Percentiles rank a stretch among this genome's conserved stretches.
Conservation (phyloP, 1,140 invertebrate genomes). For the Venturia canescens region DNA sequence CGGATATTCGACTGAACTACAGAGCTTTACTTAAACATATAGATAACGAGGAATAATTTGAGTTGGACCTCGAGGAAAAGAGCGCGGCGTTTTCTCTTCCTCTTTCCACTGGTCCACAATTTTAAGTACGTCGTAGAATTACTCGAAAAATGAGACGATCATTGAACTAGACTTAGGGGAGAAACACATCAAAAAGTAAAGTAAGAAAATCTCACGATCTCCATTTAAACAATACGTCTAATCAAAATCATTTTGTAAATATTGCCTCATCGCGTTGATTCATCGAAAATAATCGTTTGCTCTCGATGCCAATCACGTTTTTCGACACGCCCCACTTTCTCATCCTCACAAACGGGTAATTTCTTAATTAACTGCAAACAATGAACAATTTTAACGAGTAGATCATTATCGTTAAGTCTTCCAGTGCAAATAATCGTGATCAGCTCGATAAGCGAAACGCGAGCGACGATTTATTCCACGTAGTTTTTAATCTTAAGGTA, state of each 20-base stretch:
- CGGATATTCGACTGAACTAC: constrained; percentile 52
- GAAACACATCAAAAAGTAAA: background rate
- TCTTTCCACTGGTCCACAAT: background rate
- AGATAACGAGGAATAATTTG: background rate
- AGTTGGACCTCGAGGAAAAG: background rate
- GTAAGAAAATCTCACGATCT: background rate
- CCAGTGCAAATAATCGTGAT: no score
- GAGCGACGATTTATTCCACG: no score
- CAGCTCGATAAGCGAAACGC: no score
- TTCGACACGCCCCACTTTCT: background rate
- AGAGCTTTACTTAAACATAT: constrained; percentile 54
- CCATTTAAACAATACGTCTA: constrained; percentile 11
- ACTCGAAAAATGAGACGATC: background rate
- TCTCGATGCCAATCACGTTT: background rate
- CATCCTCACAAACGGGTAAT: background rate
- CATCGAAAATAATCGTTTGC: background rate
- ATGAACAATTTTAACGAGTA: background rate
- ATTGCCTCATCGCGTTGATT: background rate
- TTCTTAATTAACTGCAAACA: background rate
- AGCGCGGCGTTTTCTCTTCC: background rate
- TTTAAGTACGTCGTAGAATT: background rate
- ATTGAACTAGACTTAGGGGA: background rate
- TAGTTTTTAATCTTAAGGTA: no score
- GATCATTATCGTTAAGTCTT: no score
- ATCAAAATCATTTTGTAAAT: constrained; percentile 29